Conservation (phyloP, 2,113 vertebrate species). For the Pterocles orientalis region DNA sequence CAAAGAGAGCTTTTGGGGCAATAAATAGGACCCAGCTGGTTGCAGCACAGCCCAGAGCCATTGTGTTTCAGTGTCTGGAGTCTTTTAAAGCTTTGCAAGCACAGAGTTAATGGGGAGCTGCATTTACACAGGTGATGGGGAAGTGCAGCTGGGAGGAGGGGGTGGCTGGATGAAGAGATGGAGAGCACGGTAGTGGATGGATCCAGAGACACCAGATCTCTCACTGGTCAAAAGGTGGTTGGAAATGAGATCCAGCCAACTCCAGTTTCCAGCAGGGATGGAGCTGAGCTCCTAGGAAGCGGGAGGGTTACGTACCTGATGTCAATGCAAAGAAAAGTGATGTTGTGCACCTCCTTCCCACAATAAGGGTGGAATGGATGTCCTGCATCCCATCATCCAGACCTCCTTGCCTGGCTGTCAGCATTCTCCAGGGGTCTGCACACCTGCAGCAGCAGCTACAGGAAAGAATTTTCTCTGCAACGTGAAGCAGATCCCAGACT, state of each 20-base stretch:
- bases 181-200: fast-evolving
- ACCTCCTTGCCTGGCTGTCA: background rate
- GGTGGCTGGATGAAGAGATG: background rate
- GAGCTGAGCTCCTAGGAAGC: background rate
- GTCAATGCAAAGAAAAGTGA: background rate
- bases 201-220: background rate
- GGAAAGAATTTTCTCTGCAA: background rate
- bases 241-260: background rate
- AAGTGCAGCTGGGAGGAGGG: background rate
- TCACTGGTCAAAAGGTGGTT: background rate
- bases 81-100: background rate
- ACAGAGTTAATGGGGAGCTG: fast-evolving
- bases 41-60: background rate
- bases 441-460: background rate
- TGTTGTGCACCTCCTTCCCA: background rate
- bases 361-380: background rate
- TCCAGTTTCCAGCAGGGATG: background rate
- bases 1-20: background rate
- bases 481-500: background rate
- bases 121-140: background rate
- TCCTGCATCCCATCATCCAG: background rate
- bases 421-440: background rate
- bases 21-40: background rate
- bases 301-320: background rate
- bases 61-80: background rate